Percentiles rank a stretch among this genome's conserved stretches.
phyloP scores from a whole-genome alignment of 1,140 invertebrate genomes.

The Saccostrea echinata region DNA sequence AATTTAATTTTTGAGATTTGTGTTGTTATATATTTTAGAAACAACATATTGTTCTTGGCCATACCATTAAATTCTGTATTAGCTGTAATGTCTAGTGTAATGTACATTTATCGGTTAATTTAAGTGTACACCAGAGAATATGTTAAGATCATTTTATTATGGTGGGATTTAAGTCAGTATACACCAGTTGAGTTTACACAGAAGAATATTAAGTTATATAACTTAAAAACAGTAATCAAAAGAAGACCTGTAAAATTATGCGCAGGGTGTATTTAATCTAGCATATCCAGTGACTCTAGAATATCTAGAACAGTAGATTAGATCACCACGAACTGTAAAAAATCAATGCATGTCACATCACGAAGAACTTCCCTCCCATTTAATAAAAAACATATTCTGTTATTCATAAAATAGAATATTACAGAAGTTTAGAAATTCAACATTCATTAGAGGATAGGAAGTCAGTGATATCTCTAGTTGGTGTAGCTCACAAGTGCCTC shows the following conservation, averaged over 20 bases:
- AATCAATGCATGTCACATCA: slow-evolving; percentile 17
- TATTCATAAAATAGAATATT: too few relatives aligned
- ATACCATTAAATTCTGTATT: too few relatives aligned
- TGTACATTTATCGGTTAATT: too few relatives aligned
- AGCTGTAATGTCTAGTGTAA: too few relatives aligned
- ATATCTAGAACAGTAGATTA: neutral
- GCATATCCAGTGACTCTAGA: neutral
- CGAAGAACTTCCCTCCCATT: neutral
- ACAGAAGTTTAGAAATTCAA: too few relatives aligned
- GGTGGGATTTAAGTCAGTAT: neutral
- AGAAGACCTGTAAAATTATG: neutral
- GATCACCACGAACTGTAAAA: neutral
- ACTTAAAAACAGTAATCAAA: neutral
- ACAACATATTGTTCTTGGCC: too few relatives aligned
- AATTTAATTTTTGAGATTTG: too few relatives aligned
- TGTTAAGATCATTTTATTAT: neutral
- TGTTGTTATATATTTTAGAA: too few relatives aligned
- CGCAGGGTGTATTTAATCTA: neutral
- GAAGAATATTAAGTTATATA: neutral
- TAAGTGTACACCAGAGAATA: neutral
- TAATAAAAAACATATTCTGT: too few relatives aligned
- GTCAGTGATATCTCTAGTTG: neutral
- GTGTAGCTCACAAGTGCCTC: neutral
- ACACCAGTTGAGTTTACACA: neutral
- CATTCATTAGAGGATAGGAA: neutral